These are phyloP conservation scores for Sialis fuliginosa DNA, from an alignment of 2,888 invertebrate species.

Conservation along the genomic window DNA sequence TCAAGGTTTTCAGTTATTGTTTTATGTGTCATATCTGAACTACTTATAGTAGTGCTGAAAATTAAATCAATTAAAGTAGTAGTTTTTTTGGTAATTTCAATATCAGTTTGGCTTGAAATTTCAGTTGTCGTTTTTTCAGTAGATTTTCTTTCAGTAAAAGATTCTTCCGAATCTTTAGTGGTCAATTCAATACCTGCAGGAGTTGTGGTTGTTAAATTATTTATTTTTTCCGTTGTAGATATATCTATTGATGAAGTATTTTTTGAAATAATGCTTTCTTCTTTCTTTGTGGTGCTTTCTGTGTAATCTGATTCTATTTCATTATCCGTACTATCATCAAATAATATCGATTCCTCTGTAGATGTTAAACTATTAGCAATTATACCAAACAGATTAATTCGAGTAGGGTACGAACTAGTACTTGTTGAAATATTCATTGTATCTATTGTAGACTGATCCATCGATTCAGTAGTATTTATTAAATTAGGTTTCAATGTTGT, in stretches of 20 bases:
- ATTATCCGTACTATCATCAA: conserved; percentile 9
- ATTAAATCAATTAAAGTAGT: no score
- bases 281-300: conserved; percentile 5
- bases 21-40: no score
- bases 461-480: no score
- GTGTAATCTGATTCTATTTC: conserved; percentile 1
- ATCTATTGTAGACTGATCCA: no score
- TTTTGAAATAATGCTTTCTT: conserved; percentile 3
- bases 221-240: background rate
- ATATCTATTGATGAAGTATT: conserved; percentile 5
- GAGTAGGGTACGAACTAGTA: no score
- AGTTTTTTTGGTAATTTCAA: no score
- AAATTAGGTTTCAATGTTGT: no score
- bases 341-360: conserved; percentile 5
- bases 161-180: conserved; percentile 1
- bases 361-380: background rate
- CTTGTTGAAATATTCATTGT: no score
- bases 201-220: conserved; percentile 1
- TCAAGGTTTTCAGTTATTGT: no score
- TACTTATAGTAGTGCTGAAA: no score
- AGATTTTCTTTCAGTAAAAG: no score
- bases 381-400: no score
- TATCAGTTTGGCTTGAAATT: conserved; percentile 6
- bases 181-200: conserved; percentile 3
- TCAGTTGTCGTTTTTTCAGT: conserved; percentile 5